Conservation (phyloP, 2,888 invertebrate species). For the Empis livida region DNA sequence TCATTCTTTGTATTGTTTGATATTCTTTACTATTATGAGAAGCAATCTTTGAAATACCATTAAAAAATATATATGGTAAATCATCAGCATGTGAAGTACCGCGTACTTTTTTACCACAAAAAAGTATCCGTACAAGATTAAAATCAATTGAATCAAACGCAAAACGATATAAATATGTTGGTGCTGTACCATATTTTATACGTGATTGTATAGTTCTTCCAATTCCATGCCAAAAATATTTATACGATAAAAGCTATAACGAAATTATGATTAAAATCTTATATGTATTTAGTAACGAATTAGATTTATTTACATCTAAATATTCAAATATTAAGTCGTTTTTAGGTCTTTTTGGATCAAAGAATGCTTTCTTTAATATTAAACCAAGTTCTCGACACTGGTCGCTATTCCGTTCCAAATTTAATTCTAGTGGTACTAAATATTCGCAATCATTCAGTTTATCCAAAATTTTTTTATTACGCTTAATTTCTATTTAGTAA, state of each 20-base stretch:
- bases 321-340: constrained; percentile 30
- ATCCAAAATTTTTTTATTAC: constrained; percentile 23
- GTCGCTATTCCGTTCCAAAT: constrained; percentile 22
- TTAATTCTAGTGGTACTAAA: constrained; percentile 26
- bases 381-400: constrained; percentile 18
- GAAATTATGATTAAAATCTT: constrained; percentile 1
- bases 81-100: constrained; percentile 36
- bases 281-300: too few species aligned
- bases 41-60: constrained; percentile 27
- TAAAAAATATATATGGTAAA: constrained; percentile 32
- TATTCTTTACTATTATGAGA: constrained; percentile 27
- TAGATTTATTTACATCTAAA: constrained; percentile 21
- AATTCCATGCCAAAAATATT: constrained; percentile 31
- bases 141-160: constrained; percentile 33
- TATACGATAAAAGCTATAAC: constrained; percentile 23
- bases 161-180: constrained; percentile 33
- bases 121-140: constrained; percentile 30
- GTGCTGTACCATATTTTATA: constrained; percentile 19
- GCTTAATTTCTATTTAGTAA: background rate
- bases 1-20: constrained; percentile 29
- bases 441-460: constrained; percentile 26
- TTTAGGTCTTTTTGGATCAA: constrained; percentile 25
- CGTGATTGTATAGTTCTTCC: constrained; percentile 24
- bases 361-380: constrained; percentile 22
- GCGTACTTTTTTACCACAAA: constrained; percentile 29